Conservation (phyloP, 2,888 invertebrate species). For the Sinotaia quadrata region DNA sequence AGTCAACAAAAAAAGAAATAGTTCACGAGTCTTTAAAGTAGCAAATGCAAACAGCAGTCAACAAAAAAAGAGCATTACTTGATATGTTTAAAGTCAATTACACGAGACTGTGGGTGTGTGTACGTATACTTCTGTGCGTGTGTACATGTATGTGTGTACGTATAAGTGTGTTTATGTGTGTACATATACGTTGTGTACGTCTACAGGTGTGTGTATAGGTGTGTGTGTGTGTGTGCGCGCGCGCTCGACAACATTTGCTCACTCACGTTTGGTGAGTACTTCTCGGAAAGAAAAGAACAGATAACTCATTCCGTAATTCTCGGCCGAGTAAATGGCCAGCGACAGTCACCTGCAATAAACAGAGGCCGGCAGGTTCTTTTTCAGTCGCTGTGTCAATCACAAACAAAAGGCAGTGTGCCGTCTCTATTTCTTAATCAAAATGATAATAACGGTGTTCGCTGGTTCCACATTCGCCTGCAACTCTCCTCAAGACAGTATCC, state of each 20-base stretch:
- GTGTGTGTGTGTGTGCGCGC: neutral
- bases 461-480: slow-evolving; percentile 1
- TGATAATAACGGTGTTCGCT: neutral
- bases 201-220: neutral
- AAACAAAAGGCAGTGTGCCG: slow-evolving; percentile 1
- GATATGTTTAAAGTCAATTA: too few relatives aligned
- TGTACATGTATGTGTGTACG: neutral
- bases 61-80: too few relatives aligned
- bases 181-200: too few relatives aligned
- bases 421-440: neutral
- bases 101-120: too few relatives aligned
- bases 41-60: too few relatives aligned
- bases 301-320: neutral
- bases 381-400: slow-evolving; percentile 1
- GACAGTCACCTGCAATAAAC: too few relatives aligned
- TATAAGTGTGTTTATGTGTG: neutral
- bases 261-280: neutral
- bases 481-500: neutral
- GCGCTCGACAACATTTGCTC: neutral
- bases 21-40: too few relatives aligned
- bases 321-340: too few relatives aligned
- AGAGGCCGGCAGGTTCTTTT: too few relatives aligned
- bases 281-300: neutral
- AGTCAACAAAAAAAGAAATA: too few relatives aligned
- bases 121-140: too few relatives aligned